phyloP scores from a whole-genome alignment of 2,797 vertebrate genomes.

The Sitta carolinensis region DNA sequence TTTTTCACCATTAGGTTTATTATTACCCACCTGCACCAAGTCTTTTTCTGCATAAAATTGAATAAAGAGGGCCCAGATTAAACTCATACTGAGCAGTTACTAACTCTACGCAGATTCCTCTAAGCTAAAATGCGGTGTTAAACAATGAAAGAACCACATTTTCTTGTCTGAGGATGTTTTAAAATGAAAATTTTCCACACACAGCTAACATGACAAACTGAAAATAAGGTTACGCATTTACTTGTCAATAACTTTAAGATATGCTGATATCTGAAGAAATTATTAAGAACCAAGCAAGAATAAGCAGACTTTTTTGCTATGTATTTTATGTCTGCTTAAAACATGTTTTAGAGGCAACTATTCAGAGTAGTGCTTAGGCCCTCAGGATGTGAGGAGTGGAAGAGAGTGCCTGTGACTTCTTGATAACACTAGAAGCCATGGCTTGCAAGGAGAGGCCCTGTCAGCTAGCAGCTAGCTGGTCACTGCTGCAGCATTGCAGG shows the following conservation, averaged over 20 bases:
- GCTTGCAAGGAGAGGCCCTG: not conserved
- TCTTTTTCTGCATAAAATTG: not conserved
- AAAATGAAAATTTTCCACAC: not conserved
- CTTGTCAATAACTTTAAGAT: not conserved
- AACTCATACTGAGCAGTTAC: not conserved
- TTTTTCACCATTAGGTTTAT: not conserved
- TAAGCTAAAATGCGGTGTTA: not conserved
- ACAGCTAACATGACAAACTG: not conserved
- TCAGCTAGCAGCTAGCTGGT: not conserved
- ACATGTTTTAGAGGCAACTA: not conserved
- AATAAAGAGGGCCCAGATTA: not conserved
- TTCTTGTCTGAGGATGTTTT: not conserved
- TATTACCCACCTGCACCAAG: not conserved
- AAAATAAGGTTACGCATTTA: conserved; percentile 1
- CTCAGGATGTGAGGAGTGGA: not conserved
- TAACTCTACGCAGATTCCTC: not conserved
- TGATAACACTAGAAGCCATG: not conserved
- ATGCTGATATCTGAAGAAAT: not conserved
- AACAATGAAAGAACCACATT: conserved; percentile 18
- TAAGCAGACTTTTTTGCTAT: not conserved
- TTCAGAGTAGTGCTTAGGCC: not conserved
- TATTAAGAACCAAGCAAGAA: not conserved
- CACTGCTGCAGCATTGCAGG: not conserved
- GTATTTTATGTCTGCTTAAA: not conserved
- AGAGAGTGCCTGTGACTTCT: not conserved